Conservation (phyloP, 1,140 invertebrate genomes). For the Pteromalus puparum region DNA sequence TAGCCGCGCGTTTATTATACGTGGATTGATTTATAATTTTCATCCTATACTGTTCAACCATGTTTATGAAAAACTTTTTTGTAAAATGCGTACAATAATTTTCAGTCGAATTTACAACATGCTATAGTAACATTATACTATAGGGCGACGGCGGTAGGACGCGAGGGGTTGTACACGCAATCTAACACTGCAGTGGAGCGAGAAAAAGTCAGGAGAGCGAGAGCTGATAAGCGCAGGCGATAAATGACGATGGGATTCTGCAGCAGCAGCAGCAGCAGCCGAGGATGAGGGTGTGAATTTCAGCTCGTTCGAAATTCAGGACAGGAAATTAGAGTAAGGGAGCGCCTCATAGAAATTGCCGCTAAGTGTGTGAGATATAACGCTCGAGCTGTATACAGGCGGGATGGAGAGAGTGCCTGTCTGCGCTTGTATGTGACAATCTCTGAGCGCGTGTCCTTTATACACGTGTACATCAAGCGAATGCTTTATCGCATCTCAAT, state of each 20-base stretch:
- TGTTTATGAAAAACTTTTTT: too few species aligned
- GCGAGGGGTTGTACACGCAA: not conserved
- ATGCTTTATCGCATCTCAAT: slow-evolving; percentile 30
- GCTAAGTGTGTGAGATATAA: slow-evolving; percentile 74
- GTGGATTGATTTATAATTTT: too few species aligned
- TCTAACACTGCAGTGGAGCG: not conserved
- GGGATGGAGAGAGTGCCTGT: not conserved
- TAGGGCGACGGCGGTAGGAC: too few species aligned
- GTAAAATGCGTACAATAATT: too few species aligned
- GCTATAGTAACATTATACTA: too few species aligned
- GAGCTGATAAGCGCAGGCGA: slow-evolving; percentile 27
- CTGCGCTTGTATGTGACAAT: not conserved
- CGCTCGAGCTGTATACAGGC: slow-evolving; percentile 39
- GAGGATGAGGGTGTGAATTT: slow-evolving; percentile 67
- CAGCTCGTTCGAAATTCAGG: slow-evolving; percentile 74
- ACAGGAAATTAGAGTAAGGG: slow-evolving; percentile 74
- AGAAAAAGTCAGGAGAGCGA: not conserved
- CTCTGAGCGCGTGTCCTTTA: slow-evolving; percentile 27
- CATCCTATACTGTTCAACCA: too few species aligned
- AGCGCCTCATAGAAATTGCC: slow-evolving; percentile 71
- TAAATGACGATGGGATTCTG: slow-evolving; percentile 41
- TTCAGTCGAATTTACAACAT: too few species aligned
- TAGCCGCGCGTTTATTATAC: not conserved
- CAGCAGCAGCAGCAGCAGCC: not conserved
- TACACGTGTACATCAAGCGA: slow-evolving; percentile 5